These are phyloP conservation scores for Rhingia rostrata DNA, from an alignment of 2,888 invertebrate genomes.

Conservation along the genomic window DNA sequence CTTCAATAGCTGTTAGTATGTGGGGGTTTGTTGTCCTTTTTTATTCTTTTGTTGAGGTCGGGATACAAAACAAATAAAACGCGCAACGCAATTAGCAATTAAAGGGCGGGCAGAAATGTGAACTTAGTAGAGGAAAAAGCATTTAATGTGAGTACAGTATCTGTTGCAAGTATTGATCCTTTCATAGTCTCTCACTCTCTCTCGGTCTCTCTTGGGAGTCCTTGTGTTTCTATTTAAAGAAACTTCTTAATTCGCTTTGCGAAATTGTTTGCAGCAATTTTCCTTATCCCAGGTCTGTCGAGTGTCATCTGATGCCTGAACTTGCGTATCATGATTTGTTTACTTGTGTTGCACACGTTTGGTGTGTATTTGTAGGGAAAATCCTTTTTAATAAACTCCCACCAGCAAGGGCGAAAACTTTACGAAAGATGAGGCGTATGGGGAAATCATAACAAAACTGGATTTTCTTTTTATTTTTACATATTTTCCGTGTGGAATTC, in stretches of 20 bases:
- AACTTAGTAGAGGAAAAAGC: conserved; percentile 55
- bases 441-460: conserved; percentile 65
- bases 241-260: conserved; percentile 48
- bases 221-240: conserved; percentile 9
- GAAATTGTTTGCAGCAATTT: conserved; percentile 38
- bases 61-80: conserved; percentile 42
- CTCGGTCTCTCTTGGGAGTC: background rate
- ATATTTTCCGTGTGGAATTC: conserved; percentile 35
- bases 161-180: conserved; percentile 20
- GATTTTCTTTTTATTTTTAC: conserved; percentile 28
- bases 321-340: conserved; percentile 65
- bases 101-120: conserved; percentile 27
- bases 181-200: conserved; percentile 11
- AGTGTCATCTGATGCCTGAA: conserved; percentile 44
- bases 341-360: conserved; percentile 19
- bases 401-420: background rate
- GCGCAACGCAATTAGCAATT: conserved; percentile 57
- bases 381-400: conserved; percentile 13
- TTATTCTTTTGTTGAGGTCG: conserved; percentile 16
- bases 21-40: too few relatives aligned
- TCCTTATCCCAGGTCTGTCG: conserved; percentile 55
- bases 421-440: conserved; percentile 41
- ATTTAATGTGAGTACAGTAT: conserved; percentile 32
- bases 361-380: background rate
- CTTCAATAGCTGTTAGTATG: conserved; percentile 13